phyloP scores from a whole-genome alignment of 2,888 invertebrate genomes.

The Rhagonycha lutea region DNA sequence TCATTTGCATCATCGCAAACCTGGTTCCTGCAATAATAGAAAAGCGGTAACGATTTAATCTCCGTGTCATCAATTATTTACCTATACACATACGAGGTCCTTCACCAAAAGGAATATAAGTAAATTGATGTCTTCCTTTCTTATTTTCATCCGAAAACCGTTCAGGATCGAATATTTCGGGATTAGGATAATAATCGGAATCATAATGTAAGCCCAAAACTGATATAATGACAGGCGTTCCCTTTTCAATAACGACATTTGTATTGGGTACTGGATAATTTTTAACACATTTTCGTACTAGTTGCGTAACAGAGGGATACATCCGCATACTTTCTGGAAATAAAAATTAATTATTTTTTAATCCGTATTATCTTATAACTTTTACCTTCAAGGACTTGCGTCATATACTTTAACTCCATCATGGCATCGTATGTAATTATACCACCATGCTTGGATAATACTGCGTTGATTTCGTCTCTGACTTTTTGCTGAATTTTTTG shows the following conservation, averaged over 20 bases:
- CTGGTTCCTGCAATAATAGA: too few relatives aligned
- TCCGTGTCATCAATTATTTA: not conserved
- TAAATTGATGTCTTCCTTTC: slow-evolving; percentile 29
- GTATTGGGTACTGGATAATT: slow-evolving; percentile 38
- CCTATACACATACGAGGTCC: slow-evolving; percentile 23
- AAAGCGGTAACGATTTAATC: too few relatives aligned
- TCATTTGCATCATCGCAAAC: too few relatives aligned
- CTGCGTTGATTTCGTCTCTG: slow-evolving; percentile 48
- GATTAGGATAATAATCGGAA: slow-evolving; percentile 44
- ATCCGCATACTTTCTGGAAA: slow-evolving; percentile 48
- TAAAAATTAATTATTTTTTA: not conserved
- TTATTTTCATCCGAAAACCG: slow-evolving; percentile 42
- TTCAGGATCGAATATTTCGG: slow-evolving; percentile 47
- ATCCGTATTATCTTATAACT: not conserved
- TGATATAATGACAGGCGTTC: slow-evolving; percentile 36
- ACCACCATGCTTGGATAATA: slow-evolving; percentile 43
- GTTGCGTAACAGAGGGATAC: slow-evolving; percentile 43
- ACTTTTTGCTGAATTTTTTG: slow-evolving; percentile 54
- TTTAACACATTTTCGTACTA: slow-evolving; percentile 39
- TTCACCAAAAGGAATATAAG: slow-evolving; percentile 42
- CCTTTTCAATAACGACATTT: slow-evolving; percentile 33
- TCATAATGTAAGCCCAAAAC: slow-evolving; percentile 44
- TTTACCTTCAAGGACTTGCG: slow-evolving; percentile 52
- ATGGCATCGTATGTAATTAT: slow-evolving; percentile 53
- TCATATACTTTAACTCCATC: slow-evolving; percentile 55